A percentile compares a stretch with the other conserved stretches of the same genome.
These are phyloP conservation scores for Borostomias antarcticus DNA, from an alignment of 2,797 vertebrate species.

Conservation along the genomic window DNA sequence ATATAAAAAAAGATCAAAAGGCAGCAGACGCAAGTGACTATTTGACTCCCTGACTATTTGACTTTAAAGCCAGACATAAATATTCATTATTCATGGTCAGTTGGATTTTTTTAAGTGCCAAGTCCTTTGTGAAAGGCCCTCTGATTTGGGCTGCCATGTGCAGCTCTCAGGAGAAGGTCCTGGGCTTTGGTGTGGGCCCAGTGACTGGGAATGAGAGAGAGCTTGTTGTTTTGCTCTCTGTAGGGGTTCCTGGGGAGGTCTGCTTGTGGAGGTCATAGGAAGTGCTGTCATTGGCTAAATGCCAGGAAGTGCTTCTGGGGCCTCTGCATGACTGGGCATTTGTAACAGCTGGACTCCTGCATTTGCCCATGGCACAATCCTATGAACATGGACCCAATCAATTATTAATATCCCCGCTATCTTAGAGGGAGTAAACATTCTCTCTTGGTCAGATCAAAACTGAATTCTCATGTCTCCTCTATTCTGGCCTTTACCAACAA, in stretches of 20 bases:
- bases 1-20: conserved; percentile 28
- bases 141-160: conserved; percentile 48
- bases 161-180: conserved; percentile 35
- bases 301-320: conserved; percentile 42
- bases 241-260: conserved; percentile 44
- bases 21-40: too few relatives aligned
- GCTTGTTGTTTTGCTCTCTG: conserved; percentile 55
- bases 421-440: conserved; percentile 21
- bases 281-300: conserved; percentile 35
- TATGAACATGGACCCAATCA: conserved; percentile 29
- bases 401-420: conserved; percentile 40
- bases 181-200: conserved; percentile 31
- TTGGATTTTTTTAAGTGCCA: conserved; percentile 50
- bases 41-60: conserved; percentile 58
- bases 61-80: conserved; percentile 61
- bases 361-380: conserved; percentile 20
- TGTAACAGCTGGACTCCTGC: conserved; percentile 46
- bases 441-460: conserved; percentile 22
- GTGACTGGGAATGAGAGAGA: conserved; percentile 47
- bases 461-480: conserved; percentile 5
- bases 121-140: conserved; percentile 44
- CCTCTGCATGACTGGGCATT: conserved; percentile 39
- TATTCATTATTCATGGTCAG: conserved; percentile 66
- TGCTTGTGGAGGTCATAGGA: conserved; percentile 37
- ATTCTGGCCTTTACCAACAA: neutral